Evolutionary conservation across 2,888 invertebrate genomes (phyloP).

Genomic region (Nudaria mundana): DNA sequence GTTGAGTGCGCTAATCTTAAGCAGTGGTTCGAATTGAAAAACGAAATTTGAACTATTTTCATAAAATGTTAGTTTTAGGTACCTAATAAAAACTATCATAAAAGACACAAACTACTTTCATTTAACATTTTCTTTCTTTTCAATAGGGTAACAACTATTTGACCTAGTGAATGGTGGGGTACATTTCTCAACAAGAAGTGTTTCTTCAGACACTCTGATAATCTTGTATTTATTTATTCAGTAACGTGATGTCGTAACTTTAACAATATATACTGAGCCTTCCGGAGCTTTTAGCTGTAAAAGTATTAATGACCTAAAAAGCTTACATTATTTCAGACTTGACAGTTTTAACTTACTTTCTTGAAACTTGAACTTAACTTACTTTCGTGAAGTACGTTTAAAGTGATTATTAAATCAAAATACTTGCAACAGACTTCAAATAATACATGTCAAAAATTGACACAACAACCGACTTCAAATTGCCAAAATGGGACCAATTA

Average conservation of each 20-base stretch:
- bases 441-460: no score
- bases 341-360: no score
- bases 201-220: slow-evolving; percentile 14
- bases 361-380: slow-evolving; percentile 62
- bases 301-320: slow-evolving; percentile 67
- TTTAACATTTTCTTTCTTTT: not conserved
- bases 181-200: not conserved
- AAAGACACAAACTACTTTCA: no score
- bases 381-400: slow-evolving; percentile 66
- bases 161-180: not conserved
- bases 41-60: no score
- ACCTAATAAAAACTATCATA: no score
- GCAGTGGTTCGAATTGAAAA: no score
- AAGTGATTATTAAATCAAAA: no score
- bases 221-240: slow-evolving; percentile 34
- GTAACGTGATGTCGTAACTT: slow-evolving; percentile 47
- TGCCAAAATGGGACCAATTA: no score
- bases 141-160: not conserved
- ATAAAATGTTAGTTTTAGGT: no score
- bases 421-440: no score
- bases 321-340: slow-evolving; percentile 57
- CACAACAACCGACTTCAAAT: no score
- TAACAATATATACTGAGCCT: slow-evolving; percentile 48
- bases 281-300: slow-evolving; percentile 44
- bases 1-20: no score